Conservation (phyloP, 2,113 vertebrate genomes). For the Dermatemys mawii region DNA sequence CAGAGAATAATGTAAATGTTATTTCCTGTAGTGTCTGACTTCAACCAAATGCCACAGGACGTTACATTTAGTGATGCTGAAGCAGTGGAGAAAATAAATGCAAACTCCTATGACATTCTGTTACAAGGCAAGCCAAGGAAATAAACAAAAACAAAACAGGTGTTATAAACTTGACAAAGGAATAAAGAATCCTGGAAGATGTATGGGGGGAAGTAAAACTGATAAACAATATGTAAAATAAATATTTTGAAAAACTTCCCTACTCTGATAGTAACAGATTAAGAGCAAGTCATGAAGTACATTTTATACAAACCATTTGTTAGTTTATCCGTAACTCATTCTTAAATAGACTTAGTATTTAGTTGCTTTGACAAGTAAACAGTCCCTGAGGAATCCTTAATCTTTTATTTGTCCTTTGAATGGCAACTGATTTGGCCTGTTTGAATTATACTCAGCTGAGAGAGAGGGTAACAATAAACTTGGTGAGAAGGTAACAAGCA, state of each 20-base stretch:
- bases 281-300: not conserved
- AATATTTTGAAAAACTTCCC: not conserved
- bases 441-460: not conserved
- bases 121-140: not conserved
- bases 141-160: not conserved
- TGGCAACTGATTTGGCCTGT: not conserved
- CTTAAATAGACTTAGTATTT: not conserved
- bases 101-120: not conserved
- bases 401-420: constrained; percentile 5
- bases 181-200: not conserved
- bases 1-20: not conserved
- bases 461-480: not conserved
- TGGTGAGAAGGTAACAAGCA: not conserved
- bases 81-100: not conserved
- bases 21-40: not conserved
- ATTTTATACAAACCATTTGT: not conserved
- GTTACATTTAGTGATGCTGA: not conserved
- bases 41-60: not conserved
- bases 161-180: not conserved
- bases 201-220: not conserved
- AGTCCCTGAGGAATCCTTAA: not conserved
- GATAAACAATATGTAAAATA: not conserved
- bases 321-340: not conserved
- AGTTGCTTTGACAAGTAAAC: constrained; percentile 11
- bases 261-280: not conserved